These are phyloP conservation scores for Brenthis hecate DNA, from an alignment of 2,888 invertebrate species.

Conservation along the genomic window DNA sequence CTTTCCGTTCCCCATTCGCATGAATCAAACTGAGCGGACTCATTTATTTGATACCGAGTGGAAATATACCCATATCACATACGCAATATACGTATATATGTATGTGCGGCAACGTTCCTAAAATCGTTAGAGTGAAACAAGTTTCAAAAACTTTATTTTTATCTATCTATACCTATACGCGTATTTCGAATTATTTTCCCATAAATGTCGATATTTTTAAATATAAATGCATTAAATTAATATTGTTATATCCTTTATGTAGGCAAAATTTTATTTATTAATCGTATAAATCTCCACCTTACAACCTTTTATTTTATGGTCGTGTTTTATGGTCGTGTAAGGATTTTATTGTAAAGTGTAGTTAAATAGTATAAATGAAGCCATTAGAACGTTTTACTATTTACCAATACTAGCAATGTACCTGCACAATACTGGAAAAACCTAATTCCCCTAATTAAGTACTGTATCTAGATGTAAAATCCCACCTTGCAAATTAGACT, in stretches of 20 bases:
- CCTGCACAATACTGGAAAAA: not conserved
- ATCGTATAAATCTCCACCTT: too few relatives aligned
- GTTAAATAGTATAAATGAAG: not conserved
- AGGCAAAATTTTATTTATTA: too few relatives aligned
- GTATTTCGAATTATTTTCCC: too few relatives aligned
- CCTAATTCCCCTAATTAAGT: slow-evolving; percentile 12
- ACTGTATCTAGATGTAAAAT: slow-evolving; percentile 15
- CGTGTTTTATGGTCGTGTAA: too few relatives aligned
- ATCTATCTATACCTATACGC: too few relatives aligned
- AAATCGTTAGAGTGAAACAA: slow-evolving; percentile 18
- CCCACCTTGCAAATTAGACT: slow-evolving; percentile 12
- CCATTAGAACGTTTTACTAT: not conserved
- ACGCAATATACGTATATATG: slow-evolving; percentile 20
- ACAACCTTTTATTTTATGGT: too few relatives aligned
- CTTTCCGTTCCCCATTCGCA: slow-evolving; percentile 75
- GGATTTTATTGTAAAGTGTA: not conserved
- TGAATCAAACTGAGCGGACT: slow-evolving; percentile 78
- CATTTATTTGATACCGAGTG: slow-evolving; percentile 76
- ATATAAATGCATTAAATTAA: too few relatives aligned
- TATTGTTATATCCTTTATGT: too few relatives aligned
- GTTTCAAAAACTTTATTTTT: slow-evolving; percentile 4
- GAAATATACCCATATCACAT: slow-evolving; percentile 57
- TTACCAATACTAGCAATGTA: not conserved
- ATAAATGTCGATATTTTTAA: too few relatives aligned
- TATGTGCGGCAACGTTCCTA: slow-evolving; percentile 17